Percentiles rank a stretch among this genome's conserved stretches.
Conservation (phyloP, 2,797 vertebrate species). For the Amblyraja radiata region DNA sequence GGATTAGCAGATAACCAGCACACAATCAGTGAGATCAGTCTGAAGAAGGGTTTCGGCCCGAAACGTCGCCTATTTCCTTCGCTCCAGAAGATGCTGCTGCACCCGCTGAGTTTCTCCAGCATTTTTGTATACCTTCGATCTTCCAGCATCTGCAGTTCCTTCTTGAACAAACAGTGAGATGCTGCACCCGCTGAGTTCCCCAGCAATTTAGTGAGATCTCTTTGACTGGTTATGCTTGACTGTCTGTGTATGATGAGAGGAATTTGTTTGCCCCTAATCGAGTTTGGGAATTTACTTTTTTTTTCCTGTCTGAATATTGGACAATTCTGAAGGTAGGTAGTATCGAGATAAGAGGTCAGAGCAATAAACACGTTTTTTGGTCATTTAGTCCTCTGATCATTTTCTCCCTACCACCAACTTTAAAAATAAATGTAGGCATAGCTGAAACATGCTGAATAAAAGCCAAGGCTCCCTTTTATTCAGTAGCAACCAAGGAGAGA, state of each 20-base stretch:
- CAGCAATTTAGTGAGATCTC: background rate
- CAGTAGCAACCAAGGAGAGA: background rate
- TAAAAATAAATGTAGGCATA: background rate
- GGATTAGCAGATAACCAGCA: slow-evolving; percentile 6
- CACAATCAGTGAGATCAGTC: background rate
- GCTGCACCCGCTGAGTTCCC: no score
- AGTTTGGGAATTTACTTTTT: background rate
- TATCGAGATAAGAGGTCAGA: background rate
- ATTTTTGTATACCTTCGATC: no score
- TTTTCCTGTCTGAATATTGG: background rate
- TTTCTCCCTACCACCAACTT: background rate
- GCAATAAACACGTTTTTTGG: background rate
- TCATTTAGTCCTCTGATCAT: background rate
- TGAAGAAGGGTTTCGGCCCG: no score
- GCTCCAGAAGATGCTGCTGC: no score
- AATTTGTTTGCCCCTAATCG: background rate
- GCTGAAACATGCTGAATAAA: background rate
- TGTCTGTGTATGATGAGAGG: background rate
- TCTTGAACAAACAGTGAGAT: no score
- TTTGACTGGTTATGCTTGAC: background rate
- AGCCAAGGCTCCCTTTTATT: background rate
- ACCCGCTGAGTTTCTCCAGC: no score
- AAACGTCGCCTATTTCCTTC: no score
- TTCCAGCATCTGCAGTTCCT: no score
- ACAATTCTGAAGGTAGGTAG: no score